A percentile compares a stretch with the other conserved stretches of the same genome.
These are phyloP conservation scores for Mesorhabditis sp. DNA, from an alignment of 2,888 invertebrate genomes.

Conservation along the genomic window DNA sequence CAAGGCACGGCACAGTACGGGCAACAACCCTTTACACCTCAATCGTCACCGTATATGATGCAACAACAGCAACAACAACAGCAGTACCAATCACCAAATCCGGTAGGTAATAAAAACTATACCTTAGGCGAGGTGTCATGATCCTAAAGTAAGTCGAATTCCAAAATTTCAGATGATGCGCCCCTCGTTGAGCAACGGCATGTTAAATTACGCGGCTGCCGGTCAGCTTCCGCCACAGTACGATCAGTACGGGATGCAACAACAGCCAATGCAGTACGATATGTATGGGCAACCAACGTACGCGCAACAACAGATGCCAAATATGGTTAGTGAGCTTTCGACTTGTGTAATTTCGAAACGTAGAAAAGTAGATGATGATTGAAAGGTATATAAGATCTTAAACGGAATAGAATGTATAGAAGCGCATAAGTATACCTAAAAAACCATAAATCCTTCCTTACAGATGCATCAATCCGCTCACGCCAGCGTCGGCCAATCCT, in stretches of 20 bases:
- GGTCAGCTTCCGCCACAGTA: slow-evolving; percentile 13
- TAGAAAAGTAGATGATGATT: too few relatives aligned
- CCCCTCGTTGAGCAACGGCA: slow-evolving; percentile 39
- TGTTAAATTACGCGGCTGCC: slow-evolving; percentile 33
- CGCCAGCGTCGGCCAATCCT: slow-evolving; percentile 17
- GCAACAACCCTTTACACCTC: slow-evolving; percentile 1
- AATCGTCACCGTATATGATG: slow-evolving; percentile 8
- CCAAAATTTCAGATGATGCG: slow-evolving; percentile 23
- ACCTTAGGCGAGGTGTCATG: too few relatives aligned
- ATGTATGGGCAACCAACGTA: slow-evolving; percentile 15
- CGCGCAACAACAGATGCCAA: slow-evolving; percentile 21
- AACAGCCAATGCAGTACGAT: slow-evolving; percentile 14
- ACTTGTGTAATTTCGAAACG: too few relatives aligned
- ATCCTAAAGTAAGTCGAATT: too few relatives aligned
- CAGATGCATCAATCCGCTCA: slow-evolving; percentile 33
- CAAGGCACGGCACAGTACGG: slow-evolving; percentile 7
- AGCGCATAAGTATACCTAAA: background rate
- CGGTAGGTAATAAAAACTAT: background rate
- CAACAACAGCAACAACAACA: slow-evolving; percentile 21
- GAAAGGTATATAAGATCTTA: too few relatives aligned
- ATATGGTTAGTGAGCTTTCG: background rate
- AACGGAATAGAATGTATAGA: background rate
- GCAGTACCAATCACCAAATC: slow-evolving; percentile 15
- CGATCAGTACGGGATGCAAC: slow-evolving; percentile 10
- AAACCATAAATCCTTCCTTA: background rate